Evolutionary conservation across 2,888 invertebrate species (phyloP).

Genomic region (Eilema griseolum): DNA sequence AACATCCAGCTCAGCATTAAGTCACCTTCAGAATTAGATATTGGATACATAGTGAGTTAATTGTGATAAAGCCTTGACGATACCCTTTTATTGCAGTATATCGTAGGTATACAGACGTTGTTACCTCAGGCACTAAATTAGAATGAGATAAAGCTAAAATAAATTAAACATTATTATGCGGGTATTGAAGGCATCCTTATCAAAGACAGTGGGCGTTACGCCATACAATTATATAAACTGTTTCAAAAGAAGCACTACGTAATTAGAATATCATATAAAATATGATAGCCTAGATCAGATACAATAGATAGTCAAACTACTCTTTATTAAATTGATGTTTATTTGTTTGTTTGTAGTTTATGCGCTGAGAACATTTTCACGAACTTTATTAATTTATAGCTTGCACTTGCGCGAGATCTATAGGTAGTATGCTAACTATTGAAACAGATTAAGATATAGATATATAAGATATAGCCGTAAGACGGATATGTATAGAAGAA

Average conservation of each 20-base stretch:
- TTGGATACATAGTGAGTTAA: neutral
- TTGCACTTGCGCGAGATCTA: neutral
- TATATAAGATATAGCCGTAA: no score
- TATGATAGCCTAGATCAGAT: slow-evolving; percentile 1
- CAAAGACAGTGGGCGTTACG: neutral
- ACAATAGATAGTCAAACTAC: neutral
- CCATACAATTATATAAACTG: neutral
- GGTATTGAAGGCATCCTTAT: slow-evolving; percentile 1
- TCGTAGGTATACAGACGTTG: neutral
- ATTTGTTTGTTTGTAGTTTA: neutral
- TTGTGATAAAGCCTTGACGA: neutral
- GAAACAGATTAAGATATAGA: no score
- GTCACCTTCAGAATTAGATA: neutral
- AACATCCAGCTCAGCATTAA: neutral
- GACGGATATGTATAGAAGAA: no score
- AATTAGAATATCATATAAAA: neutral
- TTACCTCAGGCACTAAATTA: neutral
- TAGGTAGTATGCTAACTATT: no score
- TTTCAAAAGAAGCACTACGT: neutral
- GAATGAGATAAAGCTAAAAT: neutral
- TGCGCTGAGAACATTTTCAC: neutral
- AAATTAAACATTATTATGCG: neutral
- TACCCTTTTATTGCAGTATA: slow-evolving; percentile 2
- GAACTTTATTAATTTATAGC: neutral
- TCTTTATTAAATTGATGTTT: neutral